phyloP scores from a whole-genome alignment of 2,113 vertebrate genomes.

The Phrynosoma platyrhinos region DNA sequence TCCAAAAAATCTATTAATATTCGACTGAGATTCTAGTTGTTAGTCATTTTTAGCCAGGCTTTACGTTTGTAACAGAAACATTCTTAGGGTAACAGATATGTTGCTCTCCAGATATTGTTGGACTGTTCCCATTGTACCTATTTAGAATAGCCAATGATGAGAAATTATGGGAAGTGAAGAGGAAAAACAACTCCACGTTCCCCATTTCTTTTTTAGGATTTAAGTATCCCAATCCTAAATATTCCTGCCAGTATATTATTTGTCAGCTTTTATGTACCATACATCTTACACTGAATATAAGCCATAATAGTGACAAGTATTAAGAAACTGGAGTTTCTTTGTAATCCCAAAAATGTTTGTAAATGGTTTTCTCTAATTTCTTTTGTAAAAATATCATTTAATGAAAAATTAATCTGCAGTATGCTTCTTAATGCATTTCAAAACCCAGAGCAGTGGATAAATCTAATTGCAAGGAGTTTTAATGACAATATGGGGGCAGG shows the following conservation, averaged over 20 bases:
- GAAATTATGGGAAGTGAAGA: no score
- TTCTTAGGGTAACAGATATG: background rate
- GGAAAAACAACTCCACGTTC: background rate
- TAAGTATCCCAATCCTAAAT: background rate
- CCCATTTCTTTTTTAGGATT: background rate
- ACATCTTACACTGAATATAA: background rate
- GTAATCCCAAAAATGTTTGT: constrained; percentile 8
- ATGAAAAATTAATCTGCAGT: constrained; percentile 23
- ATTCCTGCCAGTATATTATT: background rate
- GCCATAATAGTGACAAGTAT: background rate
- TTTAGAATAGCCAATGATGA: background rate
- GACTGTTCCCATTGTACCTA: background rate
- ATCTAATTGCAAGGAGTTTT: constrained; percentile 20
- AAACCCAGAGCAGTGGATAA: constrained; percentile 16
- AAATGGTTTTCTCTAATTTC: constrained; percentile 34
- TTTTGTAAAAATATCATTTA: constrained; percentile 33
- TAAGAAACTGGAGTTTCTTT: background rate
- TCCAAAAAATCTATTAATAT: background rate
- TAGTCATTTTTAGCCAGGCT: background rate
- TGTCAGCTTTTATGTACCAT: background rate
- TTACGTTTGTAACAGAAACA: no score
- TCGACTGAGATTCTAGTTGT: background rate
- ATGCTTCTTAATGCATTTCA: constrained; percentile 39
- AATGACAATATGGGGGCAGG: background rate
- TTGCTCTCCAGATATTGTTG: background rate